Base-by-base conservation (phyloP, 2,113 vertebrate genomes). In the Sapajus apella region DNA sequence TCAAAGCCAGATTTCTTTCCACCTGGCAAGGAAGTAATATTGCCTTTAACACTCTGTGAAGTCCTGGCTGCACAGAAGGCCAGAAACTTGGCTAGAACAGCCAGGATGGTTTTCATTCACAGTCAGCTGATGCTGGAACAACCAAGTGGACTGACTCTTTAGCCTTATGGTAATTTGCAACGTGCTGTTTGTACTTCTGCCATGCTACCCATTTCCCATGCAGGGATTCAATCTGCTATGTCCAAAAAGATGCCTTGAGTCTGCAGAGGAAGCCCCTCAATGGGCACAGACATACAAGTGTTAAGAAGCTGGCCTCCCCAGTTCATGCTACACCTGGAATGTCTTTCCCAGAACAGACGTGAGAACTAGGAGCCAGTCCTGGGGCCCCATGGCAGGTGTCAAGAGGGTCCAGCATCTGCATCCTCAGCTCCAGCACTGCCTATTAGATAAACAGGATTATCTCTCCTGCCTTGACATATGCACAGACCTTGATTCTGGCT, bases 1-100 rank as follows among this genome's bases (percentile, higher is more conserved):
- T 94, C 95, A 95, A 95, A 96, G 86, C 61, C 82, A 89, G 73
- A 82, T 84, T 95, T 93, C 92, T 97, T 45, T 86, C 66, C 89
- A 93, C 93, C 96, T 97, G 94, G 90, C 93, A 91, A 84, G 52
- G 40, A 37, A 91, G 55, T 43, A 72, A 56, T 79, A 45, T 47
- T 91, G 86, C 90, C 91, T 91, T 76, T 95, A 72, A 95, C 85
- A 75, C 13, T 94, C 86, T 94, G 56, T 55, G 30, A 96, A 95
- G 80, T 55, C 4, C 32, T 30, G 61, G 35, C 90, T 91, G 70
- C 80, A 90, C 56, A 84, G 91, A 94, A 97, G 64, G 64, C 91
- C 93, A 91, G 93, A 97, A 94, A 96, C 84, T 97, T 97, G 96
- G 95, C 79, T 13, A 89, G 83, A 94, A 91, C 86, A 90, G n/a